A percentile compares a stretch with the other conserved stretches of the same genome.
phyloP scores from a whole-genome alignment of 1,140 invertebrate species.

The Drosophila nigrodunni region DNA sequence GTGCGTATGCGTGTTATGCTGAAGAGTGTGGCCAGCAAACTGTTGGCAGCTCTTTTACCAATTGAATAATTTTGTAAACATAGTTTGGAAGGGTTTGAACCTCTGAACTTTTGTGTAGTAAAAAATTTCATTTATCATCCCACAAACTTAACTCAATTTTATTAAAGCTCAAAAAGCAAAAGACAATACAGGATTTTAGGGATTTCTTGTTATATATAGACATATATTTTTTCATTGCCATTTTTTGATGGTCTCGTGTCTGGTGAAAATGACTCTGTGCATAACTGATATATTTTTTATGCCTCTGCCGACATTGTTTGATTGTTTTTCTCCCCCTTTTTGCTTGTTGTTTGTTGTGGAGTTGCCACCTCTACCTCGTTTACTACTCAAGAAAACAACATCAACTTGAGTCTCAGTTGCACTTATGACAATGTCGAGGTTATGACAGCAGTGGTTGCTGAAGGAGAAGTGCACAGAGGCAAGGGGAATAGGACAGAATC shows the following conservation, averaged over 20 bases:
- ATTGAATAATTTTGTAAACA: not conserved
- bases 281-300: conserved; percentile 60
- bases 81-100: too few species aligned
- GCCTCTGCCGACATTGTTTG: conserved; percentile 29
- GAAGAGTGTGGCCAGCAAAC: too few species aligned
- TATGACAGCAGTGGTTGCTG: conserved; percentile 11
- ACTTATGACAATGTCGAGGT: conserved; percentile 66
- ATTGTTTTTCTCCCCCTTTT: conserved; percentile 40
- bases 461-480: not conserved
- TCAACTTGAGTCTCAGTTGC: conserved; percentile 65
- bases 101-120: too few species aligned
- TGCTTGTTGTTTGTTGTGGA: not conserved
- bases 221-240: not conserved
- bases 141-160: too few species aligned
- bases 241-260: not conserved
- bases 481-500: not conserved
- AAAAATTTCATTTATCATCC: too few species aligned
- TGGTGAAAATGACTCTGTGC: conserved; percentile 65
- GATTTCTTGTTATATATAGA: too few species aligned
- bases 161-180: too few species aligned
- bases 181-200: too few species aligned
- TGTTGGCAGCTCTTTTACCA: too few species aligned
- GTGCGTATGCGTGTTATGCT: not conserved
- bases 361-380: conserved; percentile 32
- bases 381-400: conserved; percentile 72